Evolutionary conservation across 2,113 vertebrate genomes (phyloP).

Genomic region (Copsychus sechellarum): DNA sequence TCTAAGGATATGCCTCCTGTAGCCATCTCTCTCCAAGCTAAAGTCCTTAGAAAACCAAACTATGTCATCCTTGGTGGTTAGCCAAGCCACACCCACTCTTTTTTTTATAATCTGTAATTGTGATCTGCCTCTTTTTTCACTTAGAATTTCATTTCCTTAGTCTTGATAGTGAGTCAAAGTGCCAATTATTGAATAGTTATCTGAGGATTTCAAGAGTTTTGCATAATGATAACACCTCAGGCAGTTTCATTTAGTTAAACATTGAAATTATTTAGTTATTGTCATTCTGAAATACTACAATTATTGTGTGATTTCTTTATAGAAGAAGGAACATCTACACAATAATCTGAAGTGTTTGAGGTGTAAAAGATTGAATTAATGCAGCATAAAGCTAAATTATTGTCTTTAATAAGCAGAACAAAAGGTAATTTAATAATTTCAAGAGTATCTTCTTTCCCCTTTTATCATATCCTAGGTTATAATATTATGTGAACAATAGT

Average conservation of each 20-base stretch:
- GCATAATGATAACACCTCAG: background rate
- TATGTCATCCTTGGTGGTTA: background rate
- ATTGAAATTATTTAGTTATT: background rate
- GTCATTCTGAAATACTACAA: background rate
- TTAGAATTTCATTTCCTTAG: background rate
- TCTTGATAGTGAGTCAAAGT: background rate
- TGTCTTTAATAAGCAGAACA: background rate
- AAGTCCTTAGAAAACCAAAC: background rate
- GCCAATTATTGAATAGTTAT: background rate
- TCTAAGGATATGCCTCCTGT: background rate
- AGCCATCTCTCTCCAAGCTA: background rate
- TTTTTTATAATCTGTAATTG: background rate
- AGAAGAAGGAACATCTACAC: background rate
- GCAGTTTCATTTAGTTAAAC: background rate
- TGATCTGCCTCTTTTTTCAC: background rate
- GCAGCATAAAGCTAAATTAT: background rate
- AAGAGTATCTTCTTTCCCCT: background rate
- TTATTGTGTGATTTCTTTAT: background rate
- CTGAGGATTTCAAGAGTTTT: background rate
- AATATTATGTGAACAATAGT: background rate
- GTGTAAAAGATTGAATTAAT: background rate
- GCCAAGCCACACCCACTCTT: constrained; percentile 38
- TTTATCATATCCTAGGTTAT: background rate
- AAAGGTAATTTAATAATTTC: background rate
- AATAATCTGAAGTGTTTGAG: background rate